A percentile compares a stretch with the other conserved stretches of the same genome.
These are phyloP conservation scores for Tinamus major DNA, from an alignment of 2,797 vertebrate genomes.

Conservation along the genomic window DNA sequence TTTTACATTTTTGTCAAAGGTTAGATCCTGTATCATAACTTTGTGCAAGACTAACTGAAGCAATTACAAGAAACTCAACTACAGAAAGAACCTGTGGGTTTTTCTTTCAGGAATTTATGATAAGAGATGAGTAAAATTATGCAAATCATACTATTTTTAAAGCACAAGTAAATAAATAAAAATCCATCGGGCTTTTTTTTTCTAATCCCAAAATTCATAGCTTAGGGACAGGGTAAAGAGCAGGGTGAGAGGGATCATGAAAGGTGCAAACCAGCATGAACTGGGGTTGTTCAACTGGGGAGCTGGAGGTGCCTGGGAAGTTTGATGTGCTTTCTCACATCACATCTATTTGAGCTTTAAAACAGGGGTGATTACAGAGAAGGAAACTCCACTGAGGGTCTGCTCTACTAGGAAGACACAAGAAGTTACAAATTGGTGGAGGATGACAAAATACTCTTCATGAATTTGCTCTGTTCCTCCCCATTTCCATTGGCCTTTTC, in stretches of 20 bases:
- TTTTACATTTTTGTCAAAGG: background rate
- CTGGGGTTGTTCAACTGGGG: background rate
- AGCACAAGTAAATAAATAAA: background rate
- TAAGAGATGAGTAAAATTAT: background rate
- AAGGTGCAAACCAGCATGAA: background rate
- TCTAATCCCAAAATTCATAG: background rate
- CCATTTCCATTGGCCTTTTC: rapidly evolving
- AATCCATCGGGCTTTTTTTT: background rate
- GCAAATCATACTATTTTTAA: background rate
- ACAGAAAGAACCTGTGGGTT: background rate
- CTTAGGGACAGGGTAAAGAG: background rate
- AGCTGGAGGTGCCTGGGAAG: background rate
- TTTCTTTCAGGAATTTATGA: background rate
- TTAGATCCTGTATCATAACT: background rate
- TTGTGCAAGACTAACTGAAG: background rate
- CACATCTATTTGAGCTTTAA: rapidly evolving
- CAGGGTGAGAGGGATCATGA: background rate
- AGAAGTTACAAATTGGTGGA: background rate
- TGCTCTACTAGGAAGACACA: background rate
- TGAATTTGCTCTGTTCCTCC: rapidly evolving
- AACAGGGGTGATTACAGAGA: background rate
- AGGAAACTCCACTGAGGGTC: background rate
- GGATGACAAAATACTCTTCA: background rate
- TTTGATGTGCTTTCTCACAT: background rate
- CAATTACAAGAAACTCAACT: background rate